Conservation (phyloP, 2,113 vertebrate species). For the Casuarius casuarius region DNA sequence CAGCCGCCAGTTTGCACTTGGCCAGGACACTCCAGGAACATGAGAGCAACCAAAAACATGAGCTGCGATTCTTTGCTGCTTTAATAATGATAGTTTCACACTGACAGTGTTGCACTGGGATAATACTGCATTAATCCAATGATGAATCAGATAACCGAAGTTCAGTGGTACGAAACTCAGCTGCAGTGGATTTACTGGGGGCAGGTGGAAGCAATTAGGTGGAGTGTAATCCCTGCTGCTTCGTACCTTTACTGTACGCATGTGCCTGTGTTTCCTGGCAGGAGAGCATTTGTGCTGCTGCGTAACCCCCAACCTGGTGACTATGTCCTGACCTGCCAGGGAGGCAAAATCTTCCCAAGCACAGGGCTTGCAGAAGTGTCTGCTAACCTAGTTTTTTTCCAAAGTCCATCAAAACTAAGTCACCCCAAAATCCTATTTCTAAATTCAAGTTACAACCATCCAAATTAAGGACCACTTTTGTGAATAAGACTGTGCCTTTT, state of each 20-base stretch:
- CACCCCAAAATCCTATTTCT: background rate
- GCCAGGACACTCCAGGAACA: accelerated
- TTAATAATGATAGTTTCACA: accelerated
- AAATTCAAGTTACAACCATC: background rate
- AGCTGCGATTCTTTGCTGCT: background rate
- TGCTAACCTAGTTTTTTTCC: background rate
- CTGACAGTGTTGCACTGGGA: background rate
- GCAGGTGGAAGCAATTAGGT: background rate
- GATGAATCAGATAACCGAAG: background rate
- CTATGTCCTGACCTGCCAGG: background rate
- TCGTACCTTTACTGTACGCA: background rate
- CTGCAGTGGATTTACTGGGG: background rate
- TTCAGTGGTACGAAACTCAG: background rate
- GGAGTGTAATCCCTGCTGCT: background rate
- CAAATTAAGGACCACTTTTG: background rate
- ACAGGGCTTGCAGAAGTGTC: background rate
- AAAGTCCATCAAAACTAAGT: background rate
- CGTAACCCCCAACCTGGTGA: accelerated
- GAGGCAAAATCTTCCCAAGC: background rate
- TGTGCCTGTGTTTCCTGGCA: background rate
- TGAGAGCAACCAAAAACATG: accelerated
- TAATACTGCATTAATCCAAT: background rate
- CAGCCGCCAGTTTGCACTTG: accelerated
- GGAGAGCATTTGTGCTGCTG: background rate
- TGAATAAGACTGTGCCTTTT: background rate